phyloP scores from a whole-genome alignment of 2,797 vertebrate genomes.

The Pseudochaenichthys georgianus region DNA sequence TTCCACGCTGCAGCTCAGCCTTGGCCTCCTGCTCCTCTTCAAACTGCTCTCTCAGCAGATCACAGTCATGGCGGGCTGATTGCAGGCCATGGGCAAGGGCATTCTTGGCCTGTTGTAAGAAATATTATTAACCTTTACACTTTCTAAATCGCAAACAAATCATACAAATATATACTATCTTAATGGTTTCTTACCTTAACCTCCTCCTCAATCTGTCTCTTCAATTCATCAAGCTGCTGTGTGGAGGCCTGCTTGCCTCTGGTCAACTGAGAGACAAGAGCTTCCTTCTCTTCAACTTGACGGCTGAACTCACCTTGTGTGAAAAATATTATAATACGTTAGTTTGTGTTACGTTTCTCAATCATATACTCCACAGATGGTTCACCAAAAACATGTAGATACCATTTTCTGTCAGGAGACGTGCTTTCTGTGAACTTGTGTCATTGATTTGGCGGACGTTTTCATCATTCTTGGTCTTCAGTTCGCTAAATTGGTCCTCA shows the following conservation, averaged over 20 bases:
- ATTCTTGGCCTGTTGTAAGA: constrained; percentile 86
- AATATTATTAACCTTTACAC: constrained; percentile 44
- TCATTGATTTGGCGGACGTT: no score
- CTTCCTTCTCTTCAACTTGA: constrained; percentile 91
- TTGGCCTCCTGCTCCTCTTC: constrained; percentile 91
- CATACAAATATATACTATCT: not conserved
- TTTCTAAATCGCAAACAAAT: not conserved
- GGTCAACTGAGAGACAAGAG: constrained; percentile 89
- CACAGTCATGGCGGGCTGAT: constrained; percentile 88
- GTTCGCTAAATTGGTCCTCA: no score
- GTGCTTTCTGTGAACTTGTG: no score
- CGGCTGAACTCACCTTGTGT: constrained; percentile 86
- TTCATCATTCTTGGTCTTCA: no score
- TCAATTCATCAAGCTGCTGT: constrained; percentile 92
- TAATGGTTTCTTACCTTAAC: constrained; percentile 65
- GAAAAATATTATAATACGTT: not conserved
- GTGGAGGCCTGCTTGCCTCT: constrained; percentile 91
- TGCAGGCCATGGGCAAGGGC: constrained; percentile 89
- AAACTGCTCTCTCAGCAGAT: constrained; percentile 89
- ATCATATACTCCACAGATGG: not conserved
- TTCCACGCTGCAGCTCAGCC: constrained; percentile 87
- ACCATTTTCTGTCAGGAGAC: no score
- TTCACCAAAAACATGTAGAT: no score
- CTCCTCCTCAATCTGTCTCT: constrained; percentile 87
- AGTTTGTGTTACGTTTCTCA: not conserved